A percentile compares a stretch with the other conserved stretches of the same genome.
Evolutionary conservation across 35 echinoderm and acorn worm genomes (phyloP).

Genomic region (Apostichopus japonicus): DNA sequence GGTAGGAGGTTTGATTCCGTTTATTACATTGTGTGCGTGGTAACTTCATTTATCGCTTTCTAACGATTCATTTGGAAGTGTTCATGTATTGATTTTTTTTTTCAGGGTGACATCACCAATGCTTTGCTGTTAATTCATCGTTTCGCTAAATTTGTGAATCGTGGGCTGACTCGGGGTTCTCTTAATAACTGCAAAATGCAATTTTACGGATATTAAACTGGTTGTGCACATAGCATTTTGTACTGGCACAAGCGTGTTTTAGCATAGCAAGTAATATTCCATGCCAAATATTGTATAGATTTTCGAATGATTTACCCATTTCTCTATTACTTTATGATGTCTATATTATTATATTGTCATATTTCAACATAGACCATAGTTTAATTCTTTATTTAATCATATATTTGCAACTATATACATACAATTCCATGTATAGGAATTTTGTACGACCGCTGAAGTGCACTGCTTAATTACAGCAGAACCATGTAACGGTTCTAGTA

Average conservation of each 20-base stretch:
- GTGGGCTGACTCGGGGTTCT: not conserved
- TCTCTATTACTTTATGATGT: too few relatives aligned
- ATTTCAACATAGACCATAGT: too few relatives aligned
- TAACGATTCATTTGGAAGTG: slow-evolving; percentile 1
- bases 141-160: not conserved
- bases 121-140: not conserved
- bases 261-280: not conserved
- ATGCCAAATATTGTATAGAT: too few relatives aligned
- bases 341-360: too few relatives aligned
- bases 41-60: slow-evolving; percentile 29
- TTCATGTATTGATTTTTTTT: not conserved
- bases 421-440: too few relatives aligned
- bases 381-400: too few relatives aligned
- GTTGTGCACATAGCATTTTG: not conserved
- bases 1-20: slow-evolving; percentile 16
- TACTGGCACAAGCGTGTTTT: not conserved
- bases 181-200: not conserved
- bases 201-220: not conserved
- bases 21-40: slow-evolving; percentile 26
- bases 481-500: too few relatives aligned
- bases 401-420: too few relatives aligned
- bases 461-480: too few relatives aligned
- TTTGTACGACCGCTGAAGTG: too few relatives aligned
- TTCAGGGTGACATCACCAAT: not conserved
- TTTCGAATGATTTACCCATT: too few relatives aligned